A percentile compares a stretch with the other conserved stretches of the same genome.
Conservation (phyloP, 1,140 invertebrate species). For the Physella acuta region DNA sequence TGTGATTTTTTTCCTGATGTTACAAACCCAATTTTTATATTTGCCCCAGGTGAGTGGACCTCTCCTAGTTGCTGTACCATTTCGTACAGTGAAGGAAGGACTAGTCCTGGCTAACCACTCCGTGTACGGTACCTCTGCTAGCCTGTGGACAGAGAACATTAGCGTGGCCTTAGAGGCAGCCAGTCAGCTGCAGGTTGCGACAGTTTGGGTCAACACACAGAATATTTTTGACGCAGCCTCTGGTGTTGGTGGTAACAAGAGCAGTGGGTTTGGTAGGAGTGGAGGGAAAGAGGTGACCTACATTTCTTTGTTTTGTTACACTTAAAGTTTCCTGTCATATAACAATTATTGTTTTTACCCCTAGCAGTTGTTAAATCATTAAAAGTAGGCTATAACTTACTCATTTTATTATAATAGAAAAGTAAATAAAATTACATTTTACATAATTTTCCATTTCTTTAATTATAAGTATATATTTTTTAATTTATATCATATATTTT, state of each 20-base stretch:
- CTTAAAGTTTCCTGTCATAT: too few species aligned
- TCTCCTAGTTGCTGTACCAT: constrained; percentile 63
- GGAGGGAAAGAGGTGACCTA: constrained; percentile 57
- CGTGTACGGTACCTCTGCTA: constrained; percentile 62
- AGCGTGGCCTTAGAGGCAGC: constrained; percentile 65
- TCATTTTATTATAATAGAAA: too few species aligned
- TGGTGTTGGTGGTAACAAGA: constrained; percentile 63
- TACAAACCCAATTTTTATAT: too few species aligned
- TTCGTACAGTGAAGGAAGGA: constrained; percentile 68
- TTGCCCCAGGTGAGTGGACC: constrained; percentile 57
- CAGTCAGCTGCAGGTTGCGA: constrained; percentile 62
- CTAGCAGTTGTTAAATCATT: too few species aligned
- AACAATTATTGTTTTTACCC: too few species aligned
- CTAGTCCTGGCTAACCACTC: constrained; percentile 65
- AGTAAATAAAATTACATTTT: too few species aligned
- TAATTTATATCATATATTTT: too few species aligned
- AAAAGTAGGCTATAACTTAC: too few species aligned
- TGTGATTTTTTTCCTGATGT: too few species aligned
- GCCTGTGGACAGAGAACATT: constrained; percentile 67
- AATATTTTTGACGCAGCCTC: constrained; percentile 63
- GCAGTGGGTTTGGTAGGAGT: constrained; percentile 61
- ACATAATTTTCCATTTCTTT: too few species aligned
- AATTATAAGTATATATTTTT: too few species aligned
- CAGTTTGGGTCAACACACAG: constrained; percentile 67
- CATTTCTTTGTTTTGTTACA: not conserved